A percentile compares a stretch with the other conserved stretches of the same genome.
These are phyloP conservation scores for Drosophila mimica DNA, from an alignment of 2,888 invertebrate genomes.

Conservation along the genomic window DNA sequence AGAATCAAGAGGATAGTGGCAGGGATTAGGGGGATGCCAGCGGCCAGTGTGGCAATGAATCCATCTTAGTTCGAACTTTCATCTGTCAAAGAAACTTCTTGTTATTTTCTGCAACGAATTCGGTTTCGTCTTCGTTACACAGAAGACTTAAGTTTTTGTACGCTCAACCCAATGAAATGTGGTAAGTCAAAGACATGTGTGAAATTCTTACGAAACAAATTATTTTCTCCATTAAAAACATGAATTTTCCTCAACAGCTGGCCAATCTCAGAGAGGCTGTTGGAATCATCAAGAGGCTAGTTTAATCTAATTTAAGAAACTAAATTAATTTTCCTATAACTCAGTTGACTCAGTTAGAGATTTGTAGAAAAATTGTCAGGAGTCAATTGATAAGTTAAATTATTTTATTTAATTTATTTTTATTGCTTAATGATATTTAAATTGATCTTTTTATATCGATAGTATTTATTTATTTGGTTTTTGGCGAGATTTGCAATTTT, in stretches of 20 bases:
- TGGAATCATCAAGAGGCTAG: neutral
- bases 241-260: neutral
- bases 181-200: neutral
- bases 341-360: neutral
- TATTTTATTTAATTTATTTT: neutral
- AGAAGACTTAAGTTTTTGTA: neutral
- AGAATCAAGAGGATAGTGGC: neutral
- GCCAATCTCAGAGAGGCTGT: neutral
- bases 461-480: neutral
- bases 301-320: neutral
- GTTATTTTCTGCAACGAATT: conserved; percentile 32
- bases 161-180: neutral
- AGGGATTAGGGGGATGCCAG: neutral
- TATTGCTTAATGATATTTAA: neutral
- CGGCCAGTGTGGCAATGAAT: conserved; percentile 19
- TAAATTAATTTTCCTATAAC: too few species aligned
- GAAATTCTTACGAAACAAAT: neutral
- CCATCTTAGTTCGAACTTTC: conserved; percentile 53
- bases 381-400: neutral
- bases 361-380: neutral
- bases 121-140: conserved; percentile 12
- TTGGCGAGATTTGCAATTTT: neutral
- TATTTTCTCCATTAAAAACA: neutral
- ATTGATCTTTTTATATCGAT: neutral
- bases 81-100: conserved; percentile 45